Percentiles rank a stretch among this genome's conserved stretches.
phyloP scores from a whole-genome alignment of 2,113 vertebrate genomes.

The Datnioides undecimradiatus region DNA sequence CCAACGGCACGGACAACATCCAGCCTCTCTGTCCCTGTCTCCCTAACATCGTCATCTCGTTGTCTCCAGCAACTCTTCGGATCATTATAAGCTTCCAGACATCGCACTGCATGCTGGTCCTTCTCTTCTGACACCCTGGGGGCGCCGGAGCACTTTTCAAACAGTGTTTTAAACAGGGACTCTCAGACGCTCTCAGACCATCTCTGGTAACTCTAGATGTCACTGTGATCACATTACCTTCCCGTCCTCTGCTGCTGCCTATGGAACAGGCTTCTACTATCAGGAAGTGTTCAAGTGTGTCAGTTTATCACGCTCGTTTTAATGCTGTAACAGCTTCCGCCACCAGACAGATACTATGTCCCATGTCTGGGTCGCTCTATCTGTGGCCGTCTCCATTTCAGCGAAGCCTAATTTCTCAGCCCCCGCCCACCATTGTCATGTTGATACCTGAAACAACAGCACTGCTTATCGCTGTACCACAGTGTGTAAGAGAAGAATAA shows the following conservation, averaged over 20 bases:
- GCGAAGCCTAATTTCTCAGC: neutral
- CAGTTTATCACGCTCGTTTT: constrained; percentile 62
- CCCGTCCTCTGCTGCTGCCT: constrained; percentile 40
- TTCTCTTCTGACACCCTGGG: neutral
- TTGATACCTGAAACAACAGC: constrained; percentile 22
- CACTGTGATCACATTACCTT: constrained; percentile 72
- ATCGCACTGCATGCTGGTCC: neutral
- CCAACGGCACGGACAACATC: neutral
- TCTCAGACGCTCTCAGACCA: constrained; percentile 50
- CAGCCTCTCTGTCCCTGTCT: neutral
- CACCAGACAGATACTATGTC: constrained; percentile 61
- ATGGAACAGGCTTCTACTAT: constrained; percentile 40
- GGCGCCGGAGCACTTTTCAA: neutral
- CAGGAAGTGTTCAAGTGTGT: constrained; percentile 58
- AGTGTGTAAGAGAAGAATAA: neutral
- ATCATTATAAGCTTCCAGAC: neutral
- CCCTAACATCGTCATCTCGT: constrained; percentile 2
- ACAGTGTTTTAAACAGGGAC: constrained; percentile 22
- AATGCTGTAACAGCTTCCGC: constrained; percentile 22
- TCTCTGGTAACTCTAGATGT: constrained; percentile 72
- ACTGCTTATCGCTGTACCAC: neutral
- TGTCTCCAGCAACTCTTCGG: neutral
- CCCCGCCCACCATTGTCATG: neutral
- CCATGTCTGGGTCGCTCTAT: constrained; percentile 45
- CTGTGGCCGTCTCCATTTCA: constrained; percentile 55